Percentiles rank a stretch among this genome's conserved stretches.
These are phyloP conservation scores for Apostichopus leukothele DNA, from an alignment of 53 echinoderm and acorn worm species.

Conservation along the genomic window DNA sequence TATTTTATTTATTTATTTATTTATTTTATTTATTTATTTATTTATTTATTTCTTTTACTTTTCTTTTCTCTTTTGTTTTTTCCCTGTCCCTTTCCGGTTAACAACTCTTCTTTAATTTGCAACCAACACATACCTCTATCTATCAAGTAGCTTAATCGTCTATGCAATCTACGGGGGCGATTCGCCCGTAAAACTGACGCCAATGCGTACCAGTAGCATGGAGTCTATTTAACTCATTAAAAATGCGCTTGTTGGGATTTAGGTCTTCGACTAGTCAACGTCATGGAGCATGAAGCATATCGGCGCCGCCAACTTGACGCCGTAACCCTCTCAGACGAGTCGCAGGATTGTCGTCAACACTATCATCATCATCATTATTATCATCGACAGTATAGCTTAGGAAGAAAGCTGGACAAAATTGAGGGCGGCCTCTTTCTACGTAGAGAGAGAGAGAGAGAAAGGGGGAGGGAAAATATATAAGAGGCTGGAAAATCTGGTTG, in stretches of 20 bases:
- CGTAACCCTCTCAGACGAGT: constrained; percentile 1
- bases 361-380: background rate
- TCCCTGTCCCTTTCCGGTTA: background rate
- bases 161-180: background rate
- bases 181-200: constrained; percentile 3
- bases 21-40: too few species aligned
- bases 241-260: constrained; percentile 14
- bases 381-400: background rate
- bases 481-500: background rate
- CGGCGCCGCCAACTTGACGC: constrained; percentile 1
- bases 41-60: background rate
- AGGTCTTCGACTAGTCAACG: constrained; percentile 14
- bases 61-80: background rate
- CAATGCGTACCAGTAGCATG: background rate
- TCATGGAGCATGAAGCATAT: constrained; percentile 3
- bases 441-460: background rate
- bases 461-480: too few species aligned
- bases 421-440: constrained; percentile 4
- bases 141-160: background rate
- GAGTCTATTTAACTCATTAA: constrained; percentile 7
- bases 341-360: background rate
- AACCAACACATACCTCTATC: constrained; percentile 14
- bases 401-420: background rate
- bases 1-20: too few species aligned
- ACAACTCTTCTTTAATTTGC: background rate